Percentiles rank a stretch among this genome's conserved stretches.
phyloP scores from a whole-genome alignment of 2,888 invertebrate genomes.

The Trichogramma dendrolimi region DNA sequence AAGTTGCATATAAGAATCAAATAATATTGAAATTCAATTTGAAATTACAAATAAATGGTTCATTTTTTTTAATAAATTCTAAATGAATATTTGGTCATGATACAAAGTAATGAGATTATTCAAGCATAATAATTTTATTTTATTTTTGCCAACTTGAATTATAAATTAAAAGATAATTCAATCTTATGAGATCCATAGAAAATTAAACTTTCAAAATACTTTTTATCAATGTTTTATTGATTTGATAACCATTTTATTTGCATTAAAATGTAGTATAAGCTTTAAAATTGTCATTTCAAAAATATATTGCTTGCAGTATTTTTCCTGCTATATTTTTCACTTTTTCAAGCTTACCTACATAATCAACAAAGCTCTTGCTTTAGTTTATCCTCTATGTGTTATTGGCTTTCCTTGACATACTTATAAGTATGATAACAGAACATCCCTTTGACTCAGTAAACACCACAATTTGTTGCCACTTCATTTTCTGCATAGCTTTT shows the following conservation, averaged over 20 bases:
- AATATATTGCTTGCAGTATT: slow-evolving; percentile 3
- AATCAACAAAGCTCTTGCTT: slow-evolving; percentile 3
- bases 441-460: slow-evolving; percentile 1
- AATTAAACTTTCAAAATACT: too few relatives aligned
- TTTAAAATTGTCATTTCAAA: slow-evolving; percentile 18
- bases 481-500: slow-evolving; percentile 13
- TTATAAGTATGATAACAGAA: slow-evolving; percentile 4
- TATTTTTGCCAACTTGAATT: too few relatives aligned
- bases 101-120: too few relatives aligned
- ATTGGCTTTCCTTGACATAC: slow-evolving; percentile 27
- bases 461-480: slow-evolving; percentile 11
- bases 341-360: background rate
- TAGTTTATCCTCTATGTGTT: slow-evolving; percentile 13
- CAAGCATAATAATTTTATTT: too few relatives aligned
- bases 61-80: too few relatives aligned
- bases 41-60: too few relatives aligned
- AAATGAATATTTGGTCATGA: too few relatives aligned
- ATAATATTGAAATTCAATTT: too few relatives aligned
- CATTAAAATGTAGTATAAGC: background rate
- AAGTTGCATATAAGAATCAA: too few relatives aligned
- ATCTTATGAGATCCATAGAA: too few relatives aligned
- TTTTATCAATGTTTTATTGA: background rate
- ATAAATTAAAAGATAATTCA: too few relatives aligned
- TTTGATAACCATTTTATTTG: slow-evolving; percentile 8
- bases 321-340: slow-evolving; percentile 16